A percentile compares a stretch with the other conserved stretches of the same genome.
These are phyloP conservation scores for Malurus splendens DNA, from an alignment of 2,797 vertebrate genomes.

Conservation along the genomic window DNA sequence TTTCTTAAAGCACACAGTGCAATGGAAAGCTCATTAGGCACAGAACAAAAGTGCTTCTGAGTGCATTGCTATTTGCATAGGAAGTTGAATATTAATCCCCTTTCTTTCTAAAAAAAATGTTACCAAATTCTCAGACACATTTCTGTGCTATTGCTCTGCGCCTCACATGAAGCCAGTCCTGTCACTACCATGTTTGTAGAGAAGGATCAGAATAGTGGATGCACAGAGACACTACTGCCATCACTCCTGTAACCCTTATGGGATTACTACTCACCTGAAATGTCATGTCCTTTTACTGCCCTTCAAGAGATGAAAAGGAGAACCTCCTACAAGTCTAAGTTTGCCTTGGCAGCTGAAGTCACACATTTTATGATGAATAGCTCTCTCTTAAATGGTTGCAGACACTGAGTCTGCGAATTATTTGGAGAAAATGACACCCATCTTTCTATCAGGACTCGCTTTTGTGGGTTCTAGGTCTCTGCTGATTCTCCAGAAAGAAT, in stretches of 20 bases:
- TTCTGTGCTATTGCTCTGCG: background rate
- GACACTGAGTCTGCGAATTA: background rate
- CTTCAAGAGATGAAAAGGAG: background rate
- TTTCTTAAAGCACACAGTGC: background rate
- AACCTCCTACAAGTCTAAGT: background rate
- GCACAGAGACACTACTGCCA: background rate
- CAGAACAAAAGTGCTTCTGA: background rate
- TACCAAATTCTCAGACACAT: background rate
- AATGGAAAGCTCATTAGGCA: background rate
- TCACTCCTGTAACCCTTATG: background rate
- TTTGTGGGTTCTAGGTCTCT: background rate
- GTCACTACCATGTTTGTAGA: background rate
- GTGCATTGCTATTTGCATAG: background rate
- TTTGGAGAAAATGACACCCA: background rate
- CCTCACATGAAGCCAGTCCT: background rate
- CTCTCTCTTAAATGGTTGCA: background rate
- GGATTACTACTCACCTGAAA: background rate
- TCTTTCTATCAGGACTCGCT: background rate
- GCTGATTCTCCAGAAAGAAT: background rate
- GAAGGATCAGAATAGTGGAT: background rate
- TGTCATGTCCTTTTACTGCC: background rate
- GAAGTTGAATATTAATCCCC: background rate
- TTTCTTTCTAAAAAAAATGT: background rate
- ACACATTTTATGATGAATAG: rapidly evolving
- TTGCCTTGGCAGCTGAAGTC: background rate